phyloP scores from a whole-genome alignment of 2,797 vertebrate genomes.

The Hypotaenidia okinawae region DNA sequence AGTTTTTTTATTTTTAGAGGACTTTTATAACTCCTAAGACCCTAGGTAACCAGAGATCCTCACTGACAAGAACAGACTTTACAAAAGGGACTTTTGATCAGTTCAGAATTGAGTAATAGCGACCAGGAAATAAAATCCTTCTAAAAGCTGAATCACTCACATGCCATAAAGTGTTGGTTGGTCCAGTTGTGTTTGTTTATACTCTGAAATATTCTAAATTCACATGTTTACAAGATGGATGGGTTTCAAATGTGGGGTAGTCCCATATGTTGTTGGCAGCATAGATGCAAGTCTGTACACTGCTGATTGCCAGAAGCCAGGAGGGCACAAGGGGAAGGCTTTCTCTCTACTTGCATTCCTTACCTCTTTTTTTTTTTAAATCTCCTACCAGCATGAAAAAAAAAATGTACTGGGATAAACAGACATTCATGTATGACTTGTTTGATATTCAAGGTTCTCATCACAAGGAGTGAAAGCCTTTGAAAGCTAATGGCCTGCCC shows the following conservation, averaged over 20 bases:
- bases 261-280: neutral
- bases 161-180: neutral
- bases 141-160: neutral
- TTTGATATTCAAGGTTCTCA: neutral
- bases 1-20: neutral
- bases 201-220: slow-evolving; percentile 2
- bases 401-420: neutral
- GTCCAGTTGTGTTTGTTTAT: neutral
- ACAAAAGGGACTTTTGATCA: neutral
- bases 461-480: neutral
- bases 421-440: neutral
- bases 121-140: neutral
- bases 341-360: neutral
- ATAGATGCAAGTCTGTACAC: neutral
- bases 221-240: neutral
- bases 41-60: neutral
- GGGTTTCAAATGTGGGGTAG: neutral
- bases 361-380: neutral
- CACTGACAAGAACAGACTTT: neutral
- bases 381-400: neutral
- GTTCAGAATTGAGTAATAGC: neutral
- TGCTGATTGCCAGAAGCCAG: neutral
- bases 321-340: neutral
- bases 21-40: neutral
- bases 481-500: slow-evolving; percentile 21